Conservation (phyloP, 2,888 invertebrate genomes). For the Lepidocyrtinus sp. region DNA sequence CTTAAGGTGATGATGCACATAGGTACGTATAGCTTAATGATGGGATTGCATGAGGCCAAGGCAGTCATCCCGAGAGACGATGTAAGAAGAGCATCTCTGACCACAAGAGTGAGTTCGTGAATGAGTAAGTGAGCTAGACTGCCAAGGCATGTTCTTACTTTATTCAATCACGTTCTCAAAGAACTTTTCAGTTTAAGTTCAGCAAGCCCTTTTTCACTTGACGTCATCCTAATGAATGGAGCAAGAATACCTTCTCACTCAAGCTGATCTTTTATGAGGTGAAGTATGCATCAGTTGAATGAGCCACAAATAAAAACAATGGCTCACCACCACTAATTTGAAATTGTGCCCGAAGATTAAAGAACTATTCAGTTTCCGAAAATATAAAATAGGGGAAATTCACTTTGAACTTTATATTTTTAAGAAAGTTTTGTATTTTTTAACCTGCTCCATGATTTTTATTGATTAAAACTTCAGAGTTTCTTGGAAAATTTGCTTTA, state of each 20-base stretch:
- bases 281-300: background rate
- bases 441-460: no score
- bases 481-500: no score
- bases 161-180: slow-evolving; percentile 41
- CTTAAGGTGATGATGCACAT: background rate
- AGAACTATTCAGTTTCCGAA: no score
- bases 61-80: background rate
- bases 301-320: background rate
- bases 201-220: slow-evolving; percentile 26
- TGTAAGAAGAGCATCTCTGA: background rate
- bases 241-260: no score
- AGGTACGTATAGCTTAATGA: background rate
- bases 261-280: no score
- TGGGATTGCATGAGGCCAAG: background rate
- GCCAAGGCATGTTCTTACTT: background rate
- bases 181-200: background rate
- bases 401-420: no score
- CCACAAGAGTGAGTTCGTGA: background rate
- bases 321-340: no score
- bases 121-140: background rate
- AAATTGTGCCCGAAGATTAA: no score
- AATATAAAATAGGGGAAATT: no score
- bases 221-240: slow-evolving; percentile 53
- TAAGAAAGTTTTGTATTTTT: no score
- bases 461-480: no score